Evolutionary conservation across 2,888 invertebrate species (phyloP).

Genomic region (Sarcophaga rosellei): DNA sequence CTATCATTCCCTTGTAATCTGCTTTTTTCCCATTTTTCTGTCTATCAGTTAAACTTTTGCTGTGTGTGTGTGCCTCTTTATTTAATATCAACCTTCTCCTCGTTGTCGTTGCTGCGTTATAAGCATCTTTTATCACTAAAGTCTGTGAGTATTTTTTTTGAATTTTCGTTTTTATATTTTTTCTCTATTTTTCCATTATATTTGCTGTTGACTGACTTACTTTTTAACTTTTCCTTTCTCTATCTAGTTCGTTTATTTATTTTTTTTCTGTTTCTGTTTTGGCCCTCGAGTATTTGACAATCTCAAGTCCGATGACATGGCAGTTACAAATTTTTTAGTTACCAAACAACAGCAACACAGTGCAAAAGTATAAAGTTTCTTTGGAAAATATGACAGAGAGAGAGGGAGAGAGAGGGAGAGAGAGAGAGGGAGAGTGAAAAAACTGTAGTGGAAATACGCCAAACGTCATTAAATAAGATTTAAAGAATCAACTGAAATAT

Average conservation of each 20-base stretch:
- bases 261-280: not conserved
- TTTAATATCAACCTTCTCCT: not conserved
- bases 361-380: no score
- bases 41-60: no score
- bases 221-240: not conserved
- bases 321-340: constrained; percentile 7
- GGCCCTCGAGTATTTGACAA: constrained; percentile 55
- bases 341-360: no score
- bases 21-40: no score
- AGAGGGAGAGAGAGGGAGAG: no score
- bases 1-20: no score
- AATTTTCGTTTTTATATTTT: no score
- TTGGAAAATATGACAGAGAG: not conserved
- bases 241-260: not conserved
- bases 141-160: not conserved
- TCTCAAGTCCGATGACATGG: constrained; percentile 33
- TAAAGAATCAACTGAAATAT: not conserved
- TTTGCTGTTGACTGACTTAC: constrained; percentile 8
- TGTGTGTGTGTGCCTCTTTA: not conserved
- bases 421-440: no score
- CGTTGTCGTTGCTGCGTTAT: not conserved
- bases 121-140: not conserved
- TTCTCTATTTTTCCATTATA: not conserved
- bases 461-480: constrained; percentile 17
- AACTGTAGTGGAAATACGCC: no score